Evolutionary conservation across 1,140 invertebrate genomes (phyloP).

Genomic region (Diuraphis noxia): DNA sequence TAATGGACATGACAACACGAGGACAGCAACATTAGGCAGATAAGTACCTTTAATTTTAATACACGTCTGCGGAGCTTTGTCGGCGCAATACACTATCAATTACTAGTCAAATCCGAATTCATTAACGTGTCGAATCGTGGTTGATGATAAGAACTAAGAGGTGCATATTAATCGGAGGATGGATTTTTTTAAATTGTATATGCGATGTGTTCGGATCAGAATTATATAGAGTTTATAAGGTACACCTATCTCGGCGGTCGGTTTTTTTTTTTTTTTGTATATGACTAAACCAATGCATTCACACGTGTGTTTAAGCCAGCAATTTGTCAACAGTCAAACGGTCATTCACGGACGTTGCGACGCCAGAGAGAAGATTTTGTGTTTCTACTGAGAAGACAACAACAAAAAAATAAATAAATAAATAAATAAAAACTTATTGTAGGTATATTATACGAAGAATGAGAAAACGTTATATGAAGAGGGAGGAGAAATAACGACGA

Average conservation of each 20-base stretch:
- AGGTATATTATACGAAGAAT: not conserved
- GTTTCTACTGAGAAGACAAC: not conserved
- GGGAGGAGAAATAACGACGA: not conserved
- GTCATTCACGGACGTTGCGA: not conserved
- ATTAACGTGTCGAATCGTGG: not conserved
- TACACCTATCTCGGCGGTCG: not conserved
- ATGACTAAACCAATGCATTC: not conserved
- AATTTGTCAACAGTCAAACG: slow-evolving; percentile 24
- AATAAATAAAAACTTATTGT: not conserved
- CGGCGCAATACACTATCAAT: not conserved
- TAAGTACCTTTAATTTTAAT: too few species aligned
- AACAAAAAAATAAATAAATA: not conserved
- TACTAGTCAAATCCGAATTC: not conserved
- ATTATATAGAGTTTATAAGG: not conserved
- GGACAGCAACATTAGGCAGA: not conserved
- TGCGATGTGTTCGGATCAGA: not conserved
- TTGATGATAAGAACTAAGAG: not conserved
- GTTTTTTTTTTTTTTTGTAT: not conserved
- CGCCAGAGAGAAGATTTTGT: not conserved
- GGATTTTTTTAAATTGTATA: not conserved
- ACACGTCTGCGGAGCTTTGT: not conserved
- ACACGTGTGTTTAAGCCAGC: not conserved
- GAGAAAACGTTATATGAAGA: not conserved
- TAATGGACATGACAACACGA: not conserved
- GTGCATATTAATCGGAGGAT: not conserved